These are phyloP conservation scores for Romanogobio albipinnatus DNA, from an alignment of 2,113 vertebrate genomes.

Conservation along the genomic window DNA sequence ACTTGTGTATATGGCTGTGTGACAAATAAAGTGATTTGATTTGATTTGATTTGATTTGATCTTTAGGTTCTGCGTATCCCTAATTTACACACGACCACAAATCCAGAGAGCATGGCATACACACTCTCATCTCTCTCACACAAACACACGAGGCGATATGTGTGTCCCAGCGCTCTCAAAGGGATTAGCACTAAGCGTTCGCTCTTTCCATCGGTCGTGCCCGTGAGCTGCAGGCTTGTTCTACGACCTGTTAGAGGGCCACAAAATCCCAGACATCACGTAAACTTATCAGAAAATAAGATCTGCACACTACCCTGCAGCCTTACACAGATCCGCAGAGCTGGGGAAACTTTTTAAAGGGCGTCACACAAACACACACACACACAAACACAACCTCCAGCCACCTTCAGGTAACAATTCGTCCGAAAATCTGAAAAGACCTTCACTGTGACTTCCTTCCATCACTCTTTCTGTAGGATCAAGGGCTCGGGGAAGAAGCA, in stretches of 20 bases:
- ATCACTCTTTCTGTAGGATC: neutral
- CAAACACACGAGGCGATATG: slow-evolving; percentile 36
- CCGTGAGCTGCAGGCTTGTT: slow-evolving; percentile 54
- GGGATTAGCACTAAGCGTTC: slow-evolving; percentile 53
- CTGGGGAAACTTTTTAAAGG: slow-evolving; percentile 54
- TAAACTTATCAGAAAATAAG: slow-evolving; percentile 61
- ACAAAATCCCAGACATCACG: slow-evolving; percentile 54
- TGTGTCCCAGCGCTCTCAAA: slow-evolving; percentile 43
- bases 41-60: too few species aligned
- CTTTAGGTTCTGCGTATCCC: slow-evolving; percentile 13
- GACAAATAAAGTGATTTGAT: too few species aligned
- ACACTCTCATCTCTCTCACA: slow-evolving; percentile 53
- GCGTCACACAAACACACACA: slow-evolving; percentile 43
- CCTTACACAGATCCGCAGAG: slow-evolving; percentile 42
- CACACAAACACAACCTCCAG: slow-evolving; percentile 22
- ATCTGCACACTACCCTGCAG: slow-evolving; percentile 56
- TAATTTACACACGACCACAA: neutral
- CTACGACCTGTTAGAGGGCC: slow-evolving; percentile 47
- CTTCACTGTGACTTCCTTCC: slow-evolving; percentile 15
- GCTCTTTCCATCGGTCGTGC: slow-evolving; percentile 50
- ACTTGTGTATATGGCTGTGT: too few species aligned
- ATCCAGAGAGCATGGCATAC: slow-evolving; percentile 51
- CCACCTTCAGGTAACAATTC: slow-evolving; percentile 20
- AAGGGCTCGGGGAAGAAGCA: neutral
- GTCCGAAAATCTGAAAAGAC: slow-evolving; percentile 18